Conservation (phyloP, 2,888 invertebrate species). For the Spodoptera littoralis region DNA sequence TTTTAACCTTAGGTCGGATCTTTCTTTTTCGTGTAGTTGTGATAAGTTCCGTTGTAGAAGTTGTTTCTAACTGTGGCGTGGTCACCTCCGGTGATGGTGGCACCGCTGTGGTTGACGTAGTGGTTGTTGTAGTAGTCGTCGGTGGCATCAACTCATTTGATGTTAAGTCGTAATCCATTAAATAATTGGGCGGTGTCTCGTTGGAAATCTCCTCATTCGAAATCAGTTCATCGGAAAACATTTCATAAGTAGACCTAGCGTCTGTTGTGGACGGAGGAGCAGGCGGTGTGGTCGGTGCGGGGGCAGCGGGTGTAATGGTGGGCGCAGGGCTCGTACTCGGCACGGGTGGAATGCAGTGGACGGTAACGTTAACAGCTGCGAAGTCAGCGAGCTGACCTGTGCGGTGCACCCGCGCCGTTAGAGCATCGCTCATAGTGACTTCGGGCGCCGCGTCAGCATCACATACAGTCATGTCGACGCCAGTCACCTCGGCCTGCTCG, state of each 20-base stretch:
- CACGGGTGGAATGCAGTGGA: slow-evolving; percentile 9
- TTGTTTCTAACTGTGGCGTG: not conserved
- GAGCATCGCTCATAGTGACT: slow-evolving; percentile 19
- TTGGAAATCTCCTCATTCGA: slow-evolving; percentile 17
- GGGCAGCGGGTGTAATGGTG: not conserved
- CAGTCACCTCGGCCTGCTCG: slow-evolving; percentile 16
- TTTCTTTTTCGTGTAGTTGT: not conserved
- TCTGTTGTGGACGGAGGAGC: slow-evolving; percentile 2
- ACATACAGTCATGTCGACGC: slow-evolving; percentile 36
- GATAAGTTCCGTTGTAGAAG: slow-evolving; percentile 3
- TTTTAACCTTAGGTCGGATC: not conserved
- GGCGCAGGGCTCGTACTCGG: not conserved
- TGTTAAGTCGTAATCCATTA: not conserved
- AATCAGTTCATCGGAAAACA: slow-evolving; percentile 23
- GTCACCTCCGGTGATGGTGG: not conserved
- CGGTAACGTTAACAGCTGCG: slow-evolving; percentile 41
- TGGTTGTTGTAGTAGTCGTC: slow-evolving; percentile 4
- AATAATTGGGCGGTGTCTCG: slow-evolving; percentile 8
- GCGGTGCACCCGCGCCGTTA: slow-evolving; percentile 33
- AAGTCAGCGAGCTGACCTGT: slow-evolving; percentile 9
- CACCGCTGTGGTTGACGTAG: not conserved
- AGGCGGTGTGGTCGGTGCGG: not conserved
- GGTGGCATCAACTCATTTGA: slow-evolving; percentile 19
- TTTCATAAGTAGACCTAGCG: slow-evolving; percentile 19
- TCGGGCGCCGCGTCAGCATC: slow-evolving; percentile 34